Percentiles rank a stretch among this genome's conserved stretches.
Evolutionary conservation across 2,888 invertebrate species (phyloP).

Genomic region (Thereva nobilitata): DNA sequence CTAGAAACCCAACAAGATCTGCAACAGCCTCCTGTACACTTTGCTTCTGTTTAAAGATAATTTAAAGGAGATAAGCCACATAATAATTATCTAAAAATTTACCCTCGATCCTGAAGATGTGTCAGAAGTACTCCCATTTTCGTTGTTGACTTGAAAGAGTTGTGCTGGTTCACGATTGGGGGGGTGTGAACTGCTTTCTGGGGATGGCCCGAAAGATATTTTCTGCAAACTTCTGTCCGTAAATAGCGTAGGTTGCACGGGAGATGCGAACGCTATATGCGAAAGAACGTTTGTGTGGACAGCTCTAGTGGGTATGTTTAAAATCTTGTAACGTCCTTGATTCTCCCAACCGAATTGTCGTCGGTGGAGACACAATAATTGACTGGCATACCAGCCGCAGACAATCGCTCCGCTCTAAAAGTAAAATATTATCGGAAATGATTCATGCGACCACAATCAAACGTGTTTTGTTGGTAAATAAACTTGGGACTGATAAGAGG

Average conservation of each 20-base stretch:
- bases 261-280: slow-evolving; percentile 36
- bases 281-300: slow-evolving; percentile 42
- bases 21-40: slow-evolving; percentile 49
- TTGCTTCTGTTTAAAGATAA: slow-evolving; percentile 19
- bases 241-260: slow-evolving; percentile 35
- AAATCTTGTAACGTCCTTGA: slow-evolving; percentile 35
- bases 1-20: slow-evolving; percentile 61
- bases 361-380: slow-evolving; percentile 58
- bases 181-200: background rate
- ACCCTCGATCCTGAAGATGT: slow-evolving; percentile 3
- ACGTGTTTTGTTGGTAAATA: background rate
- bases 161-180: background rate
- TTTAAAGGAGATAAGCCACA: background rate
- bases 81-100: background rate
- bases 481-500: background rate
- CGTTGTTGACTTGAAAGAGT: slow-evolving; percentile 38
- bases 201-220: slow-evolving; percentile 6
- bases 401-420: slow-evolving; percentile 66
- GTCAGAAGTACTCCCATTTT: slow-evolving; percentile 2
- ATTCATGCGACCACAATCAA: background rate
- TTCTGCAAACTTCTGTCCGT: slow-evolving; percentile 28
- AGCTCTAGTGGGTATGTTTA: slow-evolving; percentile 40
- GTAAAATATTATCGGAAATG: slow-evolving; percentile 25
- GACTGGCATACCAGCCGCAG: slow-evolving; percentile 67
- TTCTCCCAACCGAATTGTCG: slow-evolving; percentile 43